Percentiles rank a stretch among this genome's conserved stretches.
Evolutionary conservation across 2,113 vertebrate genomes (phyloP).

Genomic region (Agapornis roseicollis): DNA sequence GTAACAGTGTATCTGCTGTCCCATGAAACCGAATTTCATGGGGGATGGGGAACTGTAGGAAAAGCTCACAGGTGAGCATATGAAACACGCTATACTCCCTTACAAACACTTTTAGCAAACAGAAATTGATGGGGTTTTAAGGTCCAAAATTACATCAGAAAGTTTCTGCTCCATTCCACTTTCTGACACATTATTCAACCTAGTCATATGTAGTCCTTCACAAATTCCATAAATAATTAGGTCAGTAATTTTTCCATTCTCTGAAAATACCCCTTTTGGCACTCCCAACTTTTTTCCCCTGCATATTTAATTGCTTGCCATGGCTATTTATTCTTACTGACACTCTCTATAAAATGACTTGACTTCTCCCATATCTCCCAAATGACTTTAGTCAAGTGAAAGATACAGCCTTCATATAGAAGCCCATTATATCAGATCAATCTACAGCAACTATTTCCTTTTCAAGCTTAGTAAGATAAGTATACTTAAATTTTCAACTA

Average conservation of each 20-base stretch:
- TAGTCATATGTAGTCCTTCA: not conserved
- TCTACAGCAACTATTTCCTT: not conserved
- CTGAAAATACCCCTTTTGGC: not conserved
- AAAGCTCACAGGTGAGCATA: not conserved
- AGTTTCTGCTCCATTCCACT: not conserved
- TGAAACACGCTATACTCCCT: not conserved
- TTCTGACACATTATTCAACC: not conserved
- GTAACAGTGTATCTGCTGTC: not conserved
- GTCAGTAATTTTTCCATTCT: not conserved
- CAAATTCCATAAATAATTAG: not conserved
- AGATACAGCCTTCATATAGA: not conserved
- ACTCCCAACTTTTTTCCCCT: not conserved
- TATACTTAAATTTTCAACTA: not conserved
- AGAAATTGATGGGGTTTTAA: not conserved
- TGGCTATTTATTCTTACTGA: not conserved
- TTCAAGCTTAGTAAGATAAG: not conserved
- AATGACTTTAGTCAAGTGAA: not conserved
- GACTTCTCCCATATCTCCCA: not conserved
- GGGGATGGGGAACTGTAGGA: not conserved
- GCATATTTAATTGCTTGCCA: not conserved
- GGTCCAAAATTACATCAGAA: not conserved
- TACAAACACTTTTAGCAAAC: not conserved
- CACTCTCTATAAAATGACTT: not conserved
- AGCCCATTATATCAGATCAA: not conserved
- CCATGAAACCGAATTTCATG: no score